Percentiles rank a stretch among this genome's conserved stretches.
Conservation (phyloP, 2,888 invertebrate species). For the Nemotelus nigrinus region DNA sequence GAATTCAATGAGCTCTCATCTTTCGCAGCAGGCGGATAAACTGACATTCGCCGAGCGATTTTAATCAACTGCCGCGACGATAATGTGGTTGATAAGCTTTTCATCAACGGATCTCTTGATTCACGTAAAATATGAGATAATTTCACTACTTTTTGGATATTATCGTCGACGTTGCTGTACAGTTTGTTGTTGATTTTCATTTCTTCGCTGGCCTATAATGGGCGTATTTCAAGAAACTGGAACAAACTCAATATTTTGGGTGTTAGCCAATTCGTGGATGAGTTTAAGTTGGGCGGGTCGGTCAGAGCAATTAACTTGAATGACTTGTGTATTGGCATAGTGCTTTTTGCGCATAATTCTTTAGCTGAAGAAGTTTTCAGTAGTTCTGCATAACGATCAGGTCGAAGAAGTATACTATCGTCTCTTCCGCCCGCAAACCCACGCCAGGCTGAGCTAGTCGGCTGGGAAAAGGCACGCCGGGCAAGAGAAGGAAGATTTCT, state of each 20-base stretch:
- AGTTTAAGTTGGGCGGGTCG: slow-evolving; percentile 74
- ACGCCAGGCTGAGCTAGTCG: no score
- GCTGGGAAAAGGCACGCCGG: no score
- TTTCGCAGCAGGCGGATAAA: slow-evolving; percentile 73
- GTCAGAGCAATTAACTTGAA: slow-evolving; percentile 88
- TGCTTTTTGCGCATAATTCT: slow-evolving; percentile 72
- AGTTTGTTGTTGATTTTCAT: slow-evolving; percentile 77
- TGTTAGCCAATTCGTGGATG: slow-evolving; percentile 79
- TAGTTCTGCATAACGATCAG: slow-evolving; percentile 81
- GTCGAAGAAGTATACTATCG: slow-evolving; percentile 82
- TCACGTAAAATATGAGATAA: slow-evolving; percentile 79
- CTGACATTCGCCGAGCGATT: slow-evolving; percentile 80
- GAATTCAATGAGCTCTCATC: slow-evolving; percentile 60
- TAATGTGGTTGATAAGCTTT: slow-evolving; percentile 83
- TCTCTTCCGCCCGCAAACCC: no score
- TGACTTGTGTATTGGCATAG: slow-evolving; percentile 83
- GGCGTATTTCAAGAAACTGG: slow-evolving; percentile 88
- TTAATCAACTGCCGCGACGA: slow-evolving; percentile 91
- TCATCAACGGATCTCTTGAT: slow-evolving; percentile 82
- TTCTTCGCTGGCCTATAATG: slow-evolving; percentile 83
- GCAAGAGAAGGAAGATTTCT: no score
- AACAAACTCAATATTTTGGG: slow-evolving; percentile 92
- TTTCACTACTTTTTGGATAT: slow-evolving; percentile 77
- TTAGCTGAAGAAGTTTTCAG: slow-evolving; percentile 70
- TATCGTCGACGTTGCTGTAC: slow-evolving; percentile 70